A percentile compares a stretch with the other conserved stretches of the same genome.
phyloP scores from a whole-genome alignment of 2,888 invertebrate species.

The Bhutanitis thaidina region DNA sequence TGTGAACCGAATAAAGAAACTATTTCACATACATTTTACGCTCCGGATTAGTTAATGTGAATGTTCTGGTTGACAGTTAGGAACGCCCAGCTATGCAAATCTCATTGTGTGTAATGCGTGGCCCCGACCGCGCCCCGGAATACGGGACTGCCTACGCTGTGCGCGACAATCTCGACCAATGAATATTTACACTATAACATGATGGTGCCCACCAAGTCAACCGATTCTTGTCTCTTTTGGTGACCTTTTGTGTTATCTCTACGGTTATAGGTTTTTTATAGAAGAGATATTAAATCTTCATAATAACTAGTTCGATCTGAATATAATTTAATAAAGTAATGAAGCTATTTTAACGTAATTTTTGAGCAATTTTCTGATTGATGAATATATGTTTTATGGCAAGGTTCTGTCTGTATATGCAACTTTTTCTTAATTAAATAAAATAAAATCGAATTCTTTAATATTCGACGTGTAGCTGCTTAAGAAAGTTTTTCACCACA shows the following conservation, averaged over 20 bases:
- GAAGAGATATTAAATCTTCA: neutral
- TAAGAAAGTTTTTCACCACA: no score
- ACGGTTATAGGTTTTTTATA: slow-evolving; percentile 24
- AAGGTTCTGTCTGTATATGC: no score
- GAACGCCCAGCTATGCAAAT: slow-evolving; percentile 74
- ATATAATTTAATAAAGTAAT: no score
- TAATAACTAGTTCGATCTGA: neutral
- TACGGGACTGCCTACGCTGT: slow-evolving; percentile 58
- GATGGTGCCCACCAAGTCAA: slow-evolving; percentile 46
- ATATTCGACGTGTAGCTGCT: no score
- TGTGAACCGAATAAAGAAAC: slow-evolving; percentile 48
- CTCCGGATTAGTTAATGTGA: slow-evolving; percentile 69
- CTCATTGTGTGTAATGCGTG: slow-evolving; percentile 73
- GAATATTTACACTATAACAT: slow-evolving; percentile 67
- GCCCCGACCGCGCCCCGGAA: slow-evolving; percentile 55
- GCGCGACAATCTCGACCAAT: slow-evolving; percentile 57
- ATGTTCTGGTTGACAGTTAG: slow-evolving; percentile 73
- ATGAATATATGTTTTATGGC: no score
- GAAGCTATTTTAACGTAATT: no score
- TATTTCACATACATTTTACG: slow-evolving; percentile 59
- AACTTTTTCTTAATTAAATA: no score
- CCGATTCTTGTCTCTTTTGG: slow-evolving; percentile 36
- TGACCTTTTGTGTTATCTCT: slow-evolving; percentile 41
- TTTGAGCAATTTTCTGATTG: no score
- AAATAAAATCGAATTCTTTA: no score